These are phyloP conservation scores for Leptoclinus maculatus DNA, from an alignment of 2,797 vertebrate genomes.

Conservation along the genomic window DNA sequence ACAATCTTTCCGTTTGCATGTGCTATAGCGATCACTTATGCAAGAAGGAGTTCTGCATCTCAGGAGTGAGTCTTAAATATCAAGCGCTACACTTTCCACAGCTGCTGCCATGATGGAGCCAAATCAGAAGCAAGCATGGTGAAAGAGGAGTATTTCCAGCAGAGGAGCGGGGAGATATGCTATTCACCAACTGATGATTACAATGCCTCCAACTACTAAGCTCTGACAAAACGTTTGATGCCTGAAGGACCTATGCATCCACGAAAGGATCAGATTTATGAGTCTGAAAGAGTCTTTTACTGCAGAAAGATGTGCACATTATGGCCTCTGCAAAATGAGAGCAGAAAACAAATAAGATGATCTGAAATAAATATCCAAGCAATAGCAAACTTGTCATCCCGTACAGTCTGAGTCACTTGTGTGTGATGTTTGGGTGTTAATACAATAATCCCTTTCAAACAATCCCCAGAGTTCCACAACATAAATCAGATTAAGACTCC, in stretches of 20 bases:
- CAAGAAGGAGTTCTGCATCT: conserved; percentile 13
- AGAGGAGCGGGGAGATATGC: background rate
- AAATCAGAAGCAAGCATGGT: conserved; percentile 15
- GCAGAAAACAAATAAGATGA: background rate
- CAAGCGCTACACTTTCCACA: conserved; percentile 26
- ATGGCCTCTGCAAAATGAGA: background rate
- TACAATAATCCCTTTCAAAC: conserved; percentile 29
- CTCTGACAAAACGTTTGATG: background rate
- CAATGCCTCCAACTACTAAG: background rate
- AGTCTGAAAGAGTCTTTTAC: background rate
- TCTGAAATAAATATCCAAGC: background rate
- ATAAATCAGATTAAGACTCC: conserved; percentile 9
- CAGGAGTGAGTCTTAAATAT: conserved; percentile 26
- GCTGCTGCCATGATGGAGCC: conserved; percentile 8
- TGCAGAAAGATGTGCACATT: background rate
- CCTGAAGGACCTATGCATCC: background rate
- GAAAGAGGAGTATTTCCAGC: conserved; percentile 11
- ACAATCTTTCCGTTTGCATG: conserved; percentile 20
- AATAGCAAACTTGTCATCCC: background rate
- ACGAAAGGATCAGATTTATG: background rate
- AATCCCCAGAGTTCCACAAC: conserved; percentile 5
- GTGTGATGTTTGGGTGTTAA: conserved; percentile 8
- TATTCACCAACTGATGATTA: background rate
- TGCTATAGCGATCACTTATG: conserved; percentile 34
- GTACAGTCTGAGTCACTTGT: conserved; percentile 5